Base-by-base conservation (phyloP, 2,113 vertebrate genomes). In the Apteryx mantelli region DNA sequence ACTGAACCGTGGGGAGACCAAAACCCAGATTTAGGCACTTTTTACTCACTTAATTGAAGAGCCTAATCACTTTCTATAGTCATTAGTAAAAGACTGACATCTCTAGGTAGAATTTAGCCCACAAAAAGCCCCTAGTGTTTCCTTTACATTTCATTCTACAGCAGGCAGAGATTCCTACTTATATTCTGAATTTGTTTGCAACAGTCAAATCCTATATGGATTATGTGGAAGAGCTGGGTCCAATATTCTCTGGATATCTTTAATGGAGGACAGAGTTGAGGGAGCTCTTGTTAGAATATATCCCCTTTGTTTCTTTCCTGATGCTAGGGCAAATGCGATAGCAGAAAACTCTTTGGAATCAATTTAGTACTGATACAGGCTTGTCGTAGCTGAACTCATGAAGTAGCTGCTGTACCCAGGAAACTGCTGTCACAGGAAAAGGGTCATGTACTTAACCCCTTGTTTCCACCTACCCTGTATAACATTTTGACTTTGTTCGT, bases 101-200 rank as follows among this genome's bases (percentile, higher is more conserved):
- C 14, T 75, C 34, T 30, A 74, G 38, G 3, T 1, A 1, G 48
- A 74, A 66, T 56, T 48, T 36, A 70, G 15, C 20, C 22, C 68
- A 64, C 46, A 58, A 71, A 91, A 88, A 55, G 4, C 22, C 40
- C 58, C 15, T 30, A 16, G 2, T 9, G 1, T 28, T 64, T 68
- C 34, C 10, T 53, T 55, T 40, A 34, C 56, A 64, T 64, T 86
- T 69, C 55, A 38, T 70, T 65, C 50, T 65, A 65, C 6, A 70
- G 13, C 48, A 79, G 66, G 24, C 1, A 5, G 40, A 50, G 24
- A 74, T 21, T 56, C 10, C 28, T 69, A n/a, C 16, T 68, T 44
- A 8, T 15, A 81, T 5, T 55, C 16, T 0, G 2, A 3, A 11
- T 48, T 28, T 16, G 8, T 34, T 26, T 22, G 4, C 13, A 83